Conservation (phyloP, 2,888 invertebrate genomes). For the Platypus cylindrus region DNA sequence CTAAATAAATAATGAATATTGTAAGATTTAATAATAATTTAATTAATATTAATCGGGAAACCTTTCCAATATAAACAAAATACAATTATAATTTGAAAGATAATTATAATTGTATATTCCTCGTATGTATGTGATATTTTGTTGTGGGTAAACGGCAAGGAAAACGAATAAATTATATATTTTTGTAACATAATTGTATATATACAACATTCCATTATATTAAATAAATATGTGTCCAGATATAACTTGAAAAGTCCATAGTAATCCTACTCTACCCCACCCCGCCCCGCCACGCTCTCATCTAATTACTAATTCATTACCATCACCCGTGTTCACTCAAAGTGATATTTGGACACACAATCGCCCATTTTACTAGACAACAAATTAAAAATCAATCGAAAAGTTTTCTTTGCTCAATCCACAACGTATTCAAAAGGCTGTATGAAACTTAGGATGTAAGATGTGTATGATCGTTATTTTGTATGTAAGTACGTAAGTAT, state of each 20-base stretch:
- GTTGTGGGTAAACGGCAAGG: constrained; percentile 7
- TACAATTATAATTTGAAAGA: constrained; percentile 31
- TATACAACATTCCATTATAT: too few species aligned
- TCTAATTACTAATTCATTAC: too few species aligned
- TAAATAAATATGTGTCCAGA: too few species aligned
- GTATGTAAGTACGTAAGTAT: constrained; percentile 23
- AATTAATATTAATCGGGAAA: too few species aligned
- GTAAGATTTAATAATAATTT: too few species aligned
- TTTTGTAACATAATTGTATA: neutral
- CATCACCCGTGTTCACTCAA: too few species aligned
- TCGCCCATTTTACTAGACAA: too few species aligned
- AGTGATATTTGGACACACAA: too few species aligned
- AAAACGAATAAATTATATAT: constrained; percentile 1
- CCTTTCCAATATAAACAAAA: constrained; percentile 32
- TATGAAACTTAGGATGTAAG: constrained; percentile 33
- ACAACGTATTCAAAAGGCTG: constrained; percentile 29
- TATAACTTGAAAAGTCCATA: too few species aligned
- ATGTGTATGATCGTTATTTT: constrained; percentile 27
- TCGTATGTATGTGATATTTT: constrained; percentile 34
- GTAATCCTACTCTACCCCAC: too few species aligned
- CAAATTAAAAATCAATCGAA: too few species aligned
- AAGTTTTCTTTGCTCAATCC: constrained; percentile 15
- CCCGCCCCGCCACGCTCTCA: too few species aligned
- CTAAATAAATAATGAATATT: constrained; percentile 12
- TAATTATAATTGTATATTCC: constrained; percentile 32